Base-by-base conservation (phyloP, 2,113 vertebrate species). In the Egretta garzetta region DNA sequence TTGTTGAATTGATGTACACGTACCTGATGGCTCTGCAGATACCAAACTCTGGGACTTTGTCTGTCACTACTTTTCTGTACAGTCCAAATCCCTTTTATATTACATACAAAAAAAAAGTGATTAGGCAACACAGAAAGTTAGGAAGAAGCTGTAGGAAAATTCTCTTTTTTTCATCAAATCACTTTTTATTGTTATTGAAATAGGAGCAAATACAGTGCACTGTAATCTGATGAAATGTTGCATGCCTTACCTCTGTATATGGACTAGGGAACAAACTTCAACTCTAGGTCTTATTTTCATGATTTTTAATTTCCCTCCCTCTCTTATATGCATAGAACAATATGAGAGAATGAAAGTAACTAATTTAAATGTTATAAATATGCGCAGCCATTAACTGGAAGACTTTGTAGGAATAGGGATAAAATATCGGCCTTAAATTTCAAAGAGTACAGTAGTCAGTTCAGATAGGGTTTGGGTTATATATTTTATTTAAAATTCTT, bases 401-500 rank as follows among this genome's bases (percentile, higher is more conserved):
- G 62, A 45, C 30, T 85, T 79, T 85, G 43, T 86, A 77, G 49
- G 45, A 68, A 73, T 13, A 62, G 14, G 41, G 52, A 37, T 80
- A 73, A 91, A 89, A 70, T 71, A 94, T 53, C 43, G 87, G 41
- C 58, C 53, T 80, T 96, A 80, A 58, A 90, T 94, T 95, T 91
- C 70, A 95, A 94, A 95, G 62, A 60, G 49, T 87, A 62, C 47
- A 93, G 52, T 41, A 89, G 64, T 85, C 52, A 85, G 50, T 87
- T 96, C 80, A 85, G 66, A 85, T 55, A 90, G 39, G 12, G 45
- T 49, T 95, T 75, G 55, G 52, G 58, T 80, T 88, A 52, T 47
- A 86, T 73, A 91, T 87, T 94, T 84, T 74, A 86, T 85, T 90
- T 94, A 58, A 91, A 90, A 86, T 94, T 90, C 86, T 82, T 97